These are phyloP conservation scores for Parazoanthus darwini DNA, from an alignment of 92 coral and sea anemone genomes.

Conservation along the genomic window DNA sequence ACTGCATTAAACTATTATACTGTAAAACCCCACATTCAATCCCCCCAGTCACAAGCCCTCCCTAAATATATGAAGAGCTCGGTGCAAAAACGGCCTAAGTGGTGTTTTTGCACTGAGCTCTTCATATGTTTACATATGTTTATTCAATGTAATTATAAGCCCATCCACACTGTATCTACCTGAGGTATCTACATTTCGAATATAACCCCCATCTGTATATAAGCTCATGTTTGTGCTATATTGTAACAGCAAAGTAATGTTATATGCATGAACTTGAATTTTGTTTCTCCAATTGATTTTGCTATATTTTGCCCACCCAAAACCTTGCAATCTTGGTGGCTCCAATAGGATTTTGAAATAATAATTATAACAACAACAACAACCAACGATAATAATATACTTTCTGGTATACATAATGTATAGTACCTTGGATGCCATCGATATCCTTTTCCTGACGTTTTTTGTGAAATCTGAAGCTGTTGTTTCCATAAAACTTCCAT, in stretches of 20 bases:
- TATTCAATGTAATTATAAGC: no score
- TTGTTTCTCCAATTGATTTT: background rate
- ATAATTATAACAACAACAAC: background rate
- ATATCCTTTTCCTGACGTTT: background rate
- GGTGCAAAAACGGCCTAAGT: no score
- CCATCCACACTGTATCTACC: no score
- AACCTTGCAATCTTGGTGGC: background rate
- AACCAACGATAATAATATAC: background rate
- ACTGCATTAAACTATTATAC: no score
- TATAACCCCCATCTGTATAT: background rate
- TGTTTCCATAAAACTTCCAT: slow-evolving; percentile 1
- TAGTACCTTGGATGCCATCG: no score
- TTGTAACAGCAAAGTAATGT: background rate
- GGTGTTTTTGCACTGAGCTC: no score
- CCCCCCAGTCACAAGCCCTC: no score
- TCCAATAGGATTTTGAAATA: background rate
- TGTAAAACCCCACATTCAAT: no score
- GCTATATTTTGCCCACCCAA: background rate
- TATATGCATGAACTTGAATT: background rate
- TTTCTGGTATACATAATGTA: background rate
- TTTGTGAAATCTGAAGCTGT: background rate
- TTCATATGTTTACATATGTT: no score
- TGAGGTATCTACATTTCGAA: background rate
- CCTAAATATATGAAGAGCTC: no score
- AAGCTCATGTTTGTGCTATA: background rate